Evolutionary conservation across 2,888 invertebrate genomes (phyloP).

Genomic region (Parnassius smintheus): DNA sequence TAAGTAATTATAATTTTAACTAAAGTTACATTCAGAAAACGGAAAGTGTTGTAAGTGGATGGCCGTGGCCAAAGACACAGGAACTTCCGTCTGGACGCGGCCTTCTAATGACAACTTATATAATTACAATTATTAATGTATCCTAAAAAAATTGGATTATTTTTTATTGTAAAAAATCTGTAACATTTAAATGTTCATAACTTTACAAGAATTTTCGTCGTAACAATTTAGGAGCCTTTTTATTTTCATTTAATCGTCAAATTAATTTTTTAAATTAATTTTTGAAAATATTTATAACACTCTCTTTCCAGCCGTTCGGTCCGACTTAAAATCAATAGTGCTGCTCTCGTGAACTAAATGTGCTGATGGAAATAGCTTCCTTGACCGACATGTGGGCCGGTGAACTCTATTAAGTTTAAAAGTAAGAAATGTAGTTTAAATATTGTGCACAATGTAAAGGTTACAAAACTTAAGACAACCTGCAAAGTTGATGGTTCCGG

Average conservation of each 20-base stretch:
- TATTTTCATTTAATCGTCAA: too few relatives aligned
- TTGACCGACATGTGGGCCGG: conserved; percentile 14
- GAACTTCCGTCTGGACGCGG: conserved; percentile 46
- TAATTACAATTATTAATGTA: background rate
- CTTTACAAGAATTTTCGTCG: too few relatives aligned
- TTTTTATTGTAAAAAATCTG: too few relatives aligned
- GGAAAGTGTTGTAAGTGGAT: conserved; percentile 41
- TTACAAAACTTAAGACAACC: too few relatives aligned
- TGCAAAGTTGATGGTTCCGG: too few relatives aligned
- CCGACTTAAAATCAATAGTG: conserved; percentile 13
- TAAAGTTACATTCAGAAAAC: conserved; percentile 24
- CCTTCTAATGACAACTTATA: conserved; percentile 29
- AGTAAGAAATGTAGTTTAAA: conserved; percentile 4
- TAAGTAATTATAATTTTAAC: too few relatives aligned
- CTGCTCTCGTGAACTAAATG: conserved; percentile 10
- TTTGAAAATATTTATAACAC: background rate
- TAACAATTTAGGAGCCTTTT: too few relatives aligned
- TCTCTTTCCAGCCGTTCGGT: background rate
- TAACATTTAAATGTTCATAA: too few relatives aligned
- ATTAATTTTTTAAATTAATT: too few relatives aligned
- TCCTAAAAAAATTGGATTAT: too few relatives aligned
- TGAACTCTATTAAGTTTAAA: conserved; percentile 6
- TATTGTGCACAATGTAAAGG: too few relatives aligned
- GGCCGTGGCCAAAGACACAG: conserved; percentile 47
- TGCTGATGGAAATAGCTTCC: conserved; percentile 13